Conservation (phyloP, 1,140 invertebrate genomes). For the Orussus abietinus region DNA sequence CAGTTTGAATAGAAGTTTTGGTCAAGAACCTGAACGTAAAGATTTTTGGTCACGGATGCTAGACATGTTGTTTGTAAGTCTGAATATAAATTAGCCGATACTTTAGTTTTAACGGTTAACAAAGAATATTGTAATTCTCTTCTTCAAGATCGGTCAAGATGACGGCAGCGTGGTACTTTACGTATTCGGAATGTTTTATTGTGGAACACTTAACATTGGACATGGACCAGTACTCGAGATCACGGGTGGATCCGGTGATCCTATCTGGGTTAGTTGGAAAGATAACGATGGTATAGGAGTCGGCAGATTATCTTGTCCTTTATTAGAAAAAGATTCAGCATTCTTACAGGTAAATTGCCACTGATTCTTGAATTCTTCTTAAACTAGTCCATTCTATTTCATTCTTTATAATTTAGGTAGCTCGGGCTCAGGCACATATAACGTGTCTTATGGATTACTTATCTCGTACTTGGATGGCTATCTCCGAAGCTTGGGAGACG, state of each 20-base stretch:
- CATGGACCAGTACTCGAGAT: conserved; percentile 41
- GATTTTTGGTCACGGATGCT: conserved; percentile 41
- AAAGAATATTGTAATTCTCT: too few species aligned
- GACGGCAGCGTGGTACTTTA: conserved; percentile 70
- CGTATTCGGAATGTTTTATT: conserved; percentile 81
- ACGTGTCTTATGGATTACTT: conserved; percentile 62
- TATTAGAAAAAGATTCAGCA: conserved; percentile 39
- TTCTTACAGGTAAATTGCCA: conserved; percentile 37
- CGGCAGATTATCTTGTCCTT: conserved; percentile 36
- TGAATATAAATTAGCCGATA: conserved; percentile 11
- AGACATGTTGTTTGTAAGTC: conserved; percentile 47
- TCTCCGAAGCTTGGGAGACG: conserved; percentile 91
- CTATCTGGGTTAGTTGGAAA: conserved; percentile 43
- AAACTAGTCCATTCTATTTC: neutral
- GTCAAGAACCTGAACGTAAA: conserved; percentile 44
- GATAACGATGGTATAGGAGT: conserved; percentile 29
- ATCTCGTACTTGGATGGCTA: conserved; percentile 73
- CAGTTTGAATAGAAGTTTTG: conserved; percentile 58
- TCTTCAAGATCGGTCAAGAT: conserved; percentile 75
- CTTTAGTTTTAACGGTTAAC: too few species aligned
- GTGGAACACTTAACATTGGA: conserved; percentile 65
- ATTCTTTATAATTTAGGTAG: conserved; percentile 29
- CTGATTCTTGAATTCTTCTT: conserved; percentile 2
- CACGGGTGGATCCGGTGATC: conserved; percentile 34
- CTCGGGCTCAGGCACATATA: conserved; percentile 46